phyloP scores from a whole-genome alignment of 2,113 vertebrate genomes.

The Oncorhynchus masou region DNA sequence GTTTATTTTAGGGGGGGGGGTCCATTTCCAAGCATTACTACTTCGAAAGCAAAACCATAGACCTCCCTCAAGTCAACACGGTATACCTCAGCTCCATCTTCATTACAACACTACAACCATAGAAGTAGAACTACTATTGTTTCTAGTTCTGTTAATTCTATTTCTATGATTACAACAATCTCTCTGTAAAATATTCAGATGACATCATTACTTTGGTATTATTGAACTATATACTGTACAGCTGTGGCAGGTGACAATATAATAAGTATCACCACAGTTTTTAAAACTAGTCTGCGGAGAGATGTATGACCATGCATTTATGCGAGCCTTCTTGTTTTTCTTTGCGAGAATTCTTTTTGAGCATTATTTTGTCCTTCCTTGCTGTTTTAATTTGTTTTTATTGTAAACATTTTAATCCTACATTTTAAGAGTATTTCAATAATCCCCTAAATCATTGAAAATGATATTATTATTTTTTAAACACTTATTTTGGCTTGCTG shows the following conservation, averaged over 20 bases:
- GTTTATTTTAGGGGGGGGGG: conserved; percentile 53
- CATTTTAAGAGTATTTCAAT: conserved; percentile 14
- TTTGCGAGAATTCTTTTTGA: conserved; percentile 66
- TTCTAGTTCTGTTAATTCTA: conserved; percentile 8
- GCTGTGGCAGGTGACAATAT: conserved; percentile 1
- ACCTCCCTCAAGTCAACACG: conserved; percentile 92
- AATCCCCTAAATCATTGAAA: conserved; percentile 30
- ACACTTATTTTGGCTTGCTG: conserved; percentile 79
- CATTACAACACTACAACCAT: conserved; percentile 37
- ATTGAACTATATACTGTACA: not conserved
- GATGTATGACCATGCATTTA: conserved; percentile 24
- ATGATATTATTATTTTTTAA: not conserved
- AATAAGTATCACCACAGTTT: conserved; percentile 1
- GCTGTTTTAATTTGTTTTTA: not conserved
- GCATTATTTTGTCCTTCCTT: conserved; percentile 72
- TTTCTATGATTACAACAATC: conserved; percentile 29
- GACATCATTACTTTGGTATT: conserved; percentile 19
- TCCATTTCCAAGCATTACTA: conserved; percentile 94
- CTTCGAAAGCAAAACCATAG: conserved; percentile 71
- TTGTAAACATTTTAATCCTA: not conserved
- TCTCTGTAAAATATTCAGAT: conserved; percentile 66
- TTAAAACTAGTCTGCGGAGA: conserved; percentile 10
- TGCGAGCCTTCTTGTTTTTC: conserved; percentile 63
- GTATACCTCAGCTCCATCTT: conserved; percentile 96
- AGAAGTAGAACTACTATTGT: too few species aligned